Evolutionary conservation across 2,113 vertebrate genomes (phyloP), one percentile per base, ranked within the genome.

Genomic region (Oxyura jamaicensis): DNA sequence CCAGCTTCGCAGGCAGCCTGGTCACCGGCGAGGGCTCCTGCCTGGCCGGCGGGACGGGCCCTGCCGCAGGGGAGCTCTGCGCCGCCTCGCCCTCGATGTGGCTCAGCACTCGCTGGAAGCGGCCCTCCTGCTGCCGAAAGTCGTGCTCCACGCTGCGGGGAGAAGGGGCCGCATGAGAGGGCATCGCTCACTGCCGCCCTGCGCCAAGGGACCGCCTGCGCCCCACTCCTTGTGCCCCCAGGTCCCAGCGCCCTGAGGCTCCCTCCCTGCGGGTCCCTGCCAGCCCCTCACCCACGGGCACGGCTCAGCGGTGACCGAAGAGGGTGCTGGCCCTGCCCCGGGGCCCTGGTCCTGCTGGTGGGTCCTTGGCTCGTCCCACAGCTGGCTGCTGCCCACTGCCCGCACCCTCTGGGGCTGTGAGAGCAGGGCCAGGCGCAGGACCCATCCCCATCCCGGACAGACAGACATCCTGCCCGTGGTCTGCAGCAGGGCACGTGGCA

Each of bases 41-140:
- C 56, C 35, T 4, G 68, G 66, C 86, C 0, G 28, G 78, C 2
- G 46, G 75, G 65, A 29, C 0, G 4, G 55, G 53, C 23, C 46
- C 91, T 1, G 29, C 23, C 1, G 26, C 21, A 0, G 91, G 92
- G 68, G 93, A 73, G 83, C 88, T 62, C 0, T 65, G 95, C 6
- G 20, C 17, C 1, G 39, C 0, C 17, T 78, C 80, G 2, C 65
- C 62, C 59, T 96, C 94, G 10, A 97, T 94, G 52, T 90, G 92
- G 95, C 96, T 97, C 90, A 98, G 95, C 93, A 97, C 96, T 6
- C n/a, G 62, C 94, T 96, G 97, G 89, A 97, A 97, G 87, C 97
- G 97, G 5, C 96, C 96, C 39, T 98, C 97, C 89, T 98, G 97
- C 94, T 97, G 97, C 22, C 97, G 96, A 71, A 98, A 98, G 74